A percentile compares a stretch with the other conserved stretches of the same genome.
Conservation (phyloP, 2,113 vertebrate species). For the Aix galericulata region DNA sequence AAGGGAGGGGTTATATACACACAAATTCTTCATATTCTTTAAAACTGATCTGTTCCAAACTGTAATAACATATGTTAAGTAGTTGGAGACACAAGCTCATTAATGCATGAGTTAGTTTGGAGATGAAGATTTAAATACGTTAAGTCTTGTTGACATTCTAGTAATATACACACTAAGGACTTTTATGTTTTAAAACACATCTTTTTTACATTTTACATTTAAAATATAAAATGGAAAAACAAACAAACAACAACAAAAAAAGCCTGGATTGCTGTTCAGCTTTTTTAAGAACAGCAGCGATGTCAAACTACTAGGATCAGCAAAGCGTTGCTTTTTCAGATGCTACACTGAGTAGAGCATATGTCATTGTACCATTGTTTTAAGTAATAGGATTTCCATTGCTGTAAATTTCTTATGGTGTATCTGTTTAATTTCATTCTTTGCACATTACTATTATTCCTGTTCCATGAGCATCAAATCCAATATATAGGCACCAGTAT, state of each 20-base stretch:
- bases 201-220: background rate
- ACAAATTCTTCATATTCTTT: background rate
- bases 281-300: background rate
- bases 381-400: conserved; percentile 13
- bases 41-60: background rate
- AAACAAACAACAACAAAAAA: background rate
- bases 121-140: background rate
- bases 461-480: background rate
- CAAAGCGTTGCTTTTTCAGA: background rate
- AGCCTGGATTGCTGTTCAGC: background rate
- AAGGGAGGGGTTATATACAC: too few species aligned
- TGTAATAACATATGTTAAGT: background rate
- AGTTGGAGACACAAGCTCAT: background rate
- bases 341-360: background rate
- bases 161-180: background rate
- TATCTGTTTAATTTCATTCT: background rate
- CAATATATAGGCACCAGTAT: background rate
- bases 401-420: background rate
- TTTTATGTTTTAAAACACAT: background rate
- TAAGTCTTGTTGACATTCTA: background rate
- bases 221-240: background rate
- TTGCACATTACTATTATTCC: background rate
- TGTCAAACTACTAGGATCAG: background rate
- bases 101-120: background rate
- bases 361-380: background rate